These are phyloP conservation scores for Pteromalus puparum DNA, from an alignment of 1,140 invertebrate genomes.

Conservation along the genomic window DNA sequence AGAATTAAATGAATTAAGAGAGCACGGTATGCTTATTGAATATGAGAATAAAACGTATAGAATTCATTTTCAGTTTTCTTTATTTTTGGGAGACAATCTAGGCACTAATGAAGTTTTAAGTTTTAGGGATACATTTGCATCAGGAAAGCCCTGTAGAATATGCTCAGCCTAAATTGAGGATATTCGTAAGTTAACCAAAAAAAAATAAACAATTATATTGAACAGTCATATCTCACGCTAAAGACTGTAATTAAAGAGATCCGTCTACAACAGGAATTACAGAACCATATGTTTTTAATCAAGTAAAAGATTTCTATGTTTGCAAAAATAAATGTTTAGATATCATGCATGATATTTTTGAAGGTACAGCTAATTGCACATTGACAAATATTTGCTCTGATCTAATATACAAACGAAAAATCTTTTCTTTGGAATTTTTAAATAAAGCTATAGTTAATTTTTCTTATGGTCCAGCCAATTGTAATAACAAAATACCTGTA, in stretches of 20 bases:
- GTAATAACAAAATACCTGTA: not conserved
- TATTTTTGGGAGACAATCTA: conserved; percentile 39
- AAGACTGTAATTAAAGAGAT: conserved; percentile 28
- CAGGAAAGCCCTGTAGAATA: conserved; percentile 40
- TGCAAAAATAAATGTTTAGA: not conserved
- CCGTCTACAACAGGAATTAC: not conserved
- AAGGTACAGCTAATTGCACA: conserved; percentile 31
- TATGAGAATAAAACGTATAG: conserved; percentile 1
- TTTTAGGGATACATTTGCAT: conserved; percentile 12
- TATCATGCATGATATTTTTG: not conserved
- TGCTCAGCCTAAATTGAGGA: conserved; percentile 20
- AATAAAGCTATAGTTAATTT: conserved; percentile 11
- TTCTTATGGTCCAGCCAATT: not conserved
- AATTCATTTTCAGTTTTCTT: conserved; percentile 44
- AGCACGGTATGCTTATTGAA: conserved; percentile 27
- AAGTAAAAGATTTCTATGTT: not conserved
- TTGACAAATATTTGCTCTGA: not conserved
- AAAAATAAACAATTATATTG: conserved; percentile 39
- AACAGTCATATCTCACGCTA: conserved; percentile 41
- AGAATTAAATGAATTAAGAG: conserved; percentile 46
- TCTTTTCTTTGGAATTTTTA: conserved; percentile 2
- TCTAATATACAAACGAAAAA: not conserved
- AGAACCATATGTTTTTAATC: not conserved
- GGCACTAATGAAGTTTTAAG: conserved; percentile 47
- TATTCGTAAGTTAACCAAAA: conserved; percentile 1